Conservation (phyloP, 1,140 invertebrate species). For the Listronotus oregonensis region DNA sequence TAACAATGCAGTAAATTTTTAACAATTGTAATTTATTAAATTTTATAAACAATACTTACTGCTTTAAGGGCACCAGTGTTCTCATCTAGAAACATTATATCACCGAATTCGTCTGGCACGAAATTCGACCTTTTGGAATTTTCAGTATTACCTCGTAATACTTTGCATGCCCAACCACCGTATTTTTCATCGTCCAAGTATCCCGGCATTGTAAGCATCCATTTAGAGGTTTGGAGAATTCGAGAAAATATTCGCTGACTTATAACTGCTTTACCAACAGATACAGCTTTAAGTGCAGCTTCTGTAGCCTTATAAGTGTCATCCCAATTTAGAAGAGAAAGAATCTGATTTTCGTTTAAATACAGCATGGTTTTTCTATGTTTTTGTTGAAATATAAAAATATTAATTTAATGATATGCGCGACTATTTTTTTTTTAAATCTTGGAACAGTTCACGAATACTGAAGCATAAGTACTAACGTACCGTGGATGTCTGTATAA, state of each 20-base stretch:
- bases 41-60: too few species aligned
- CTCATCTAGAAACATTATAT: slow-evolving; percentile 57
- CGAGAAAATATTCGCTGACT: slow-evolving; percentile 42
- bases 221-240: slow-evolving; percentile 25
- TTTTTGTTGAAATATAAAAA: too few species aligned
- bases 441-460: too few species aligned
- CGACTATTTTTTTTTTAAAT: too few species aligned
- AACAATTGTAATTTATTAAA: too few species aligned
- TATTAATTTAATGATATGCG: too few species aligned
- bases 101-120: slow-evolving; percentile 56
- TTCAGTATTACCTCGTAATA: slow-evolving; percentile 55
- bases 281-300: slow-evolving; percentile 34
- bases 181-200: slow-evolving; percentile 52
- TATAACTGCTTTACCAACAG: slow-evolving; percentile 36
- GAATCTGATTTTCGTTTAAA: slow-evolving; percentile 38
- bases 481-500: too few species aligned
- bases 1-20: too few species aligned
- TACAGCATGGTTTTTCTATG: too few species aligned
- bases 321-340: slow-evolving; percentile 41
- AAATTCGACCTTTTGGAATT: slow-evolving; percentile 51
- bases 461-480: too few species aligned
- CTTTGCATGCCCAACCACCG: slow-evolving; percentile 59
- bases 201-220: slow-evolving; percentile 55
- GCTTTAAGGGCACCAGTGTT: slow-evolving; percentile 56
- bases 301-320: slow-evolving; percentile 37